phyloP scores from a whole-genome alignment of 2,888 invertebrate genomes.

The Nezara viridula region DNA sequence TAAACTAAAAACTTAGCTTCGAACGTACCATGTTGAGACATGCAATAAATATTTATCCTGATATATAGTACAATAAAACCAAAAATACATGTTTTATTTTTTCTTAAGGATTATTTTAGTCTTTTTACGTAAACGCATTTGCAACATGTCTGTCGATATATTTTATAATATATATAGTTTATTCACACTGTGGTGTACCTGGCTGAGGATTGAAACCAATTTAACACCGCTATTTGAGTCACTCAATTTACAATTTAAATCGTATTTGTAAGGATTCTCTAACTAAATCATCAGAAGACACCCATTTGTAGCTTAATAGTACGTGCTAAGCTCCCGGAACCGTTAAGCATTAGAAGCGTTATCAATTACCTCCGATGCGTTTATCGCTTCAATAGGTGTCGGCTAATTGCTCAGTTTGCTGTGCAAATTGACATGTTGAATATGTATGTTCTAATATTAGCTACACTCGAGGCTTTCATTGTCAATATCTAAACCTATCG shows the following conservation, averaged over 20 bases:
- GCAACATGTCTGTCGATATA: no score
- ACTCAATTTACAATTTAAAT: background rate
- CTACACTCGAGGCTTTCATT: background rate
- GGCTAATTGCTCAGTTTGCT: conserved; percentile 44
- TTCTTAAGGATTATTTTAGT: no score
- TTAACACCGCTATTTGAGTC: background rate
- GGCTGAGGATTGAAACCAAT: no score
- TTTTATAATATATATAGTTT: no score
- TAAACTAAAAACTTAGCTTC: no score
- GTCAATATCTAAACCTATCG: background rate
- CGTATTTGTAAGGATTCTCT: background rate
- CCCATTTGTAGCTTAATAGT: background rate
- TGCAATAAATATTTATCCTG: no score
- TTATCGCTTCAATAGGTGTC: conserved; percentile 39
- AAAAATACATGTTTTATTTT: no score
- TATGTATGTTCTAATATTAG: conserved; percentile 42
- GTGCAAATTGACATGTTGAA: conserved; percentile 45
- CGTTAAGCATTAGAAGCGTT: conserved; percentile 31
- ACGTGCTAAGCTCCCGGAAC: background rate
- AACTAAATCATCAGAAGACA: background rate
- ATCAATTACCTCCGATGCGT: conserved; percentile 36
- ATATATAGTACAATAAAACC: no score
- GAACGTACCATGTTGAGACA: no score
- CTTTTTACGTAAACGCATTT: no score
- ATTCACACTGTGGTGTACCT: no score